Conservation (phyloP, 2,888 invertebrate genomes). For the Bembecia ichneumoniformis region DNA sequence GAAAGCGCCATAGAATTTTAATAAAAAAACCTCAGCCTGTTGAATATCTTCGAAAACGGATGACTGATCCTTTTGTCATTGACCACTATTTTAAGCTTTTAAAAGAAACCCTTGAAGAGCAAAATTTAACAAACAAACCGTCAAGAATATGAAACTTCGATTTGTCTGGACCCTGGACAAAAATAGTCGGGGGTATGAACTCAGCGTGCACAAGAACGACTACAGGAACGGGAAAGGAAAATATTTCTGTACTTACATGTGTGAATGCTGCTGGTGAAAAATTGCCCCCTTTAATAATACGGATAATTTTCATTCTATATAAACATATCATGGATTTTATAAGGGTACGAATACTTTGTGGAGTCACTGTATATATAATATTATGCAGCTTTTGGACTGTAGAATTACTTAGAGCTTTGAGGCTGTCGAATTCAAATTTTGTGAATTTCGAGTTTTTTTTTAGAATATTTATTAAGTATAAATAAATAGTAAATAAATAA, state of each 20-base stretch:
- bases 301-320: no score
- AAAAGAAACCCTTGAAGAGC: background rate
- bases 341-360: no score
- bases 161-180: conserved; percentile 16
- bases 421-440: no score
- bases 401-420: no score
- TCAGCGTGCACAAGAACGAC: conserved; percentile 11
- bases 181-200: conserved; percentile 13
- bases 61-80: background rate
- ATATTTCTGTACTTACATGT: conserved; percentile 1
- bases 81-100: background rate
- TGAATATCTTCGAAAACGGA: background rate
- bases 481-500: no score
- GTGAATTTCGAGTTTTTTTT: no score
- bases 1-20: conserved; percentile 12
- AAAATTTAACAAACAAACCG: conserved; percentile 1
- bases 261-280: background rate
- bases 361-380: no score
- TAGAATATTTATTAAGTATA: no score
- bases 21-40: background rate
- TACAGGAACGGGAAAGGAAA: conserved; percentile 12
- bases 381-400: no score
- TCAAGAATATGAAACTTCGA: conserved; percentile 13
- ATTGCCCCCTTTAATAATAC: no score
- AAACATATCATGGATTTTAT: no score